These are phyloP conservation scores for Orthosia gracilis DNA, from an alignment of 2,888 invertebrate genomes.

Conservation along the genomic window DNA sequence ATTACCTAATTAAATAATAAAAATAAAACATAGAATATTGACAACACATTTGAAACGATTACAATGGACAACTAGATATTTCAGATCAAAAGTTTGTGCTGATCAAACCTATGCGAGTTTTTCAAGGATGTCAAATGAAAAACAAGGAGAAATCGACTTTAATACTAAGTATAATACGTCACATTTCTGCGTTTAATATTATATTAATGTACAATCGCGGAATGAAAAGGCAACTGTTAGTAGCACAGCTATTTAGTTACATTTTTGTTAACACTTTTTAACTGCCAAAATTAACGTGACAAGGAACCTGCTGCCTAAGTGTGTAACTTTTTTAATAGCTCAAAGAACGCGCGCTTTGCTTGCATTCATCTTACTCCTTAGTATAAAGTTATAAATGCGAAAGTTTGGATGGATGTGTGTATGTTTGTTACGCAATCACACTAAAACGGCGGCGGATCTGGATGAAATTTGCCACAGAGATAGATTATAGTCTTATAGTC, in stretches of 20 bases:
- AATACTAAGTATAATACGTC: constrained; percentile 5
- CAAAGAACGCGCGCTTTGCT: too few relatives aligned
- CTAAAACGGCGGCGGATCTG: too few relatives aligned
- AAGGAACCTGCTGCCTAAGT: too few relatives aligned
- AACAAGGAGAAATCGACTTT: not conserved
- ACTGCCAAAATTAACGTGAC: not conserved
- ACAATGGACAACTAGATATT: not conserved
- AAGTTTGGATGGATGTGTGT: too few relatives aligned
- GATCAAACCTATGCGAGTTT: not conserved
- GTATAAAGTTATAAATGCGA: too few relatives aligned
- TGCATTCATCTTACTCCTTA: too few relatives aligned
- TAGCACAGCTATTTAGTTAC: not conserved
- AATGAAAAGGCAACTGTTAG: constrained; percentile 15
- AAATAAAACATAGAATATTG: constrained; percentile 10
- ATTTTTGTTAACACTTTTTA: not conserved
- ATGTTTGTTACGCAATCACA: too few relatives aligned
- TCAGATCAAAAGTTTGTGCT: not conserved
- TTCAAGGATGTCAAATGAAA: not conserved
- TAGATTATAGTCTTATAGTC: too few relatives aligned
- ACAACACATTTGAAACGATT: constrained; percentile 12
- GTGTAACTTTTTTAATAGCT: too few relatives aligned
- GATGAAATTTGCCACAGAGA: too few relatives aligned
- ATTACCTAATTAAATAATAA: constrained; percentile 16
- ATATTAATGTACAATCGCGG: not conserved
- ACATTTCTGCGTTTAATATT: not conserved